Evolutionary conservation across 2,888 invertebrate genomes (phyloP).

Genomic region (Anagyrus pseudococci): DNA sequence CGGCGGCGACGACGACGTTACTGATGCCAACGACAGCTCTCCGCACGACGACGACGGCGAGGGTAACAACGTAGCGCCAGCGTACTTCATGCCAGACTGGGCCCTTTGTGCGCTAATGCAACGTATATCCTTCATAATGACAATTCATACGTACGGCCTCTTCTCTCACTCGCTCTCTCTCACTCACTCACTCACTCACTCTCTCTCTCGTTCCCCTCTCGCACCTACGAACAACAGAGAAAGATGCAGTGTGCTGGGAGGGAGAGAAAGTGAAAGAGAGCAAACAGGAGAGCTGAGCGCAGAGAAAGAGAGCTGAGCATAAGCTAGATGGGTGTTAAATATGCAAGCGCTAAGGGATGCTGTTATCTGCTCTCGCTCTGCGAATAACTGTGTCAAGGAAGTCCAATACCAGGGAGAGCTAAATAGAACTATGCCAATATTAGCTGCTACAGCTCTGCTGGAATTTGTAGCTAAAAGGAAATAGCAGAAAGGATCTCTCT

Average conservation of each 20-base stretch:
- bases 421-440: conserved; percentile 14
- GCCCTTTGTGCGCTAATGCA: conserved; percentile 54
- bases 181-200: too few species aligned
- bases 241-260: not conserved
- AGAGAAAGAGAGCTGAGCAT: conserved; percentile 31
- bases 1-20: too few species aligned
- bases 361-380: conserved; percentile 5
- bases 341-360: conserved; percentile 21
- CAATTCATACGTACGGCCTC: conserved; percentile 47
- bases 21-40: too few species aligned
- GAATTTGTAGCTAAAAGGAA: conserved; percentile 11
- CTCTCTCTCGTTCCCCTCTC: too few species aligned
- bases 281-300: conserved; percentile 20
- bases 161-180: too few species aligned
- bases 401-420: conserved; percentile 25
- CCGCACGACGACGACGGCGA: conserved; percentile 56
- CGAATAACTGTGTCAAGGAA: conserved; percentile 33
- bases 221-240: conserved; percentile 28
- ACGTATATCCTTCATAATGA: conserved; percentile 55
- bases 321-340: conserved; percentile 9
- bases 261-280: conserved; percentile 24
- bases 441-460: not conserved
- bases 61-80: conserved; percentile 47
- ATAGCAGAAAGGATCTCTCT: too few species aligned
- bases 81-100: conserved; percentile 54